Evolutionary conservation across 64 coral and sea anemone genomes (phyloP), one percentile per base, ranked within the genome.

Genomic region (Orbicella faveolata): DNA sequence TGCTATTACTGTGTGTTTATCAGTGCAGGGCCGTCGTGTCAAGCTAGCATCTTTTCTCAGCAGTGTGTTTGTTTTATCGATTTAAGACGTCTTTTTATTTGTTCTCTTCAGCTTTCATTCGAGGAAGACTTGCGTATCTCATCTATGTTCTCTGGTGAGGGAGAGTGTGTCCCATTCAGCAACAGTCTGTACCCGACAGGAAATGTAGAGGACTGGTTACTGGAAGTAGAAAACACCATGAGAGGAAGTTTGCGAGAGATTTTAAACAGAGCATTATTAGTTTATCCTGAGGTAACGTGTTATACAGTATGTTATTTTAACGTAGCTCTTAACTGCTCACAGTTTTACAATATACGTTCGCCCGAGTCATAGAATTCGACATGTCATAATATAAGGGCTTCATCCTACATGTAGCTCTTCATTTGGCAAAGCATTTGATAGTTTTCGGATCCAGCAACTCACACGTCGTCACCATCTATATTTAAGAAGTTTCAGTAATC

Each of bases 61-160:
- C 15, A 59, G 1, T n/a, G 9, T 26, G 21, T 25, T 26, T 23
- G 25, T 11, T 25, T 9, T 26, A 70, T 70, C n/a, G 44, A 6
- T 6, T 48, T 7, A 26, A 9, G 9, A 25, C 15, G 75, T 23
- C 36, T 83, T 63, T 36, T 79, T 7, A 6, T 33, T 36, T 85
- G 39, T 84, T 4, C 20, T 84, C 48, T 78, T 2, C 63, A 98
- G 96, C 87, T 99, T 65, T 76, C 88, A 53, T 99, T 99, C 76
- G 97, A 99, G 87, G 97, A 99, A 63, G 97, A 99, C 59, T 85
- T 99, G 12, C 94, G 97, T 61, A 99, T 99, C 74, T 99, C 97
- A 1, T 92, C 91, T 57, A 99, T 99, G 97, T 99, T 95, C 70
- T 99, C 97, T 66, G 94, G 94, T 12, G 97, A 99, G 34, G 97